These are phyloP conservation scores for Sebastes glaucus DNA, from an alignment of 2,797 vertebrate species.

Conservation along the genomic window DNA sequence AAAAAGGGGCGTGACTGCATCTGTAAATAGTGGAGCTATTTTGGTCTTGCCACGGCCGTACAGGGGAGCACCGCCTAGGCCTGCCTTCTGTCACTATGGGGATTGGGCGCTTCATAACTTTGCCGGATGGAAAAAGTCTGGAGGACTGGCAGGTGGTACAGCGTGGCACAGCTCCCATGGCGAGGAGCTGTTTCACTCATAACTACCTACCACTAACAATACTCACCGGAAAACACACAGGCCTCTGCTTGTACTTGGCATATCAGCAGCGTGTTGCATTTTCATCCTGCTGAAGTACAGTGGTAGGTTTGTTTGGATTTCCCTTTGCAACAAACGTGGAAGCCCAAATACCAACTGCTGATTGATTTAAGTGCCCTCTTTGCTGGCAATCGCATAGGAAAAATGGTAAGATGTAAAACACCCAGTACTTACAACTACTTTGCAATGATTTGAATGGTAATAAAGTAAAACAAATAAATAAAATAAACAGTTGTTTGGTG, in stretches of 20 bases:
- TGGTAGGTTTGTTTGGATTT: slow-evolving; percentile 3
- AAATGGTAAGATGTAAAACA: neutral
- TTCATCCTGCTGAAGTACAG: slow-evolving; percentile 15
- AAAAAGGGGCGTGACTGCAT: slow-evolving; percentile 80
- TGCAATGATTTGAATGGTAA: neutral
- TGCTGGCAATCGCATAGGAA: neutral
- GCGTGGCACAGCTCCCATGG: slow-evolving; percentile 74
- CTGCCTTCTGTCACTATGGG: slow-evolving; percentile 83
- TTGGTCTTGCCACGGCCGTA: slow-evolving; percentile 59
- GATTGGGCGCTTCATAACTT: slow-evolving; percentile 78
- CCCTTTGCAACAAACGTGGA: neutral
- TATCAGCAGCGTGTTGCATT: slow-evolving; percentile 55
- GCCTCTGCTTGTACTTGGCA: slow-evolving; percentile 57
- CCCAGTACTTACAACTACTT: too few species aligned
- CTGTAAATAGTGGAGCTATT: slow-evolving; percentile 81
- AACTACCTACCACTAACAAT: slow-evolving; percentile 63
- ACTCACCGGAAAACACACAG: slow-evolving; percentile 68
- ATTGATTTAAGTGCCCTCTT: slow-evolving; percentile 1
- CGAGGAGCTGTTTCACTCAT: slow-evolving; percentile 61
- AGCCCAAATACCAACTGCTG: neutral
- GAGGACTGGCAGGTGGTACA: slow-evolving; percentile 84
- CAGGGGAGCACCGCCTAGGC: slow-evolving; percentile 74
- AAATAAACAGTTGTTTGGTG: too few species aligned
- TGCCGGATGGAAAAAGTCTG: slow-evolving; percentile 81
- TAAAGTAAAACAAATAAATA: neutral